Evolutionary conservation across 1,140 invertebrate species (phyloP).

Genomic region (Planococcus citri): DNA sequence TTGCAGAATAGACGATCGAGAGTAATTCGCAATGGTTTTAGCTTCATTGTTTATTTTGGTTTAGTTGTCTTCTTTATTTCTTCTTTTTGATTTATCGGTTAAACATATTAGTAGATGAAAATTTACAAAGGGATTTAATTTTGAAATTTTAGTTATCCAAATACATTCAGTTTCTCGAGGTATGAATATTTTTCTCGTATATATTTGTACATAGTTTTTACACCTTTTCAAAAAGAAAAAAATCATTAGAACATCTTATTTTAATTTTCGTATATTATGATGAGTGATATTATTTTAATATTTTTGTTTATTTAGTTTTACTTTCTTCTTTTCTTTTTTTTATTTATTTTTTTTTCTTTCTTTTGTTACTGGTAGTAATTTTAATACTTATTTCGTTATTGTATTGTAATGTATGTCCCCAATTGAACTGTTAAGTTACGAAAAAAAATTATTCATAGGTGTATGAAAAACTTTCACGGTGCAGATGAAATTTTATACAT

Average conservation of each 20-base stretch:
- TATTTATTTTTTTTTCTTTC: neutral
- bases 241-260: constrained; percentile 4
- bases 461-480: too few species aligned
- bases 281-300: constrained; percentile 19
- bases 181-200: neutral
- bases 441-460: too few species aligned
- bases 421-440: neutral
- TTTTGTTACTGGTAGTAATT: neutral
- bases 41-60: neutral
- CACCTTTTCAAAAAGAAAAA: neutral
- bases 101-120: too few species aligned
- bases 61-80: neutral
- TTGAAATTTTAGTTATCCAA: neutral
- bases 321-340: neutral
- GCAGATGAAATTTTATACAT: too few species aligned
- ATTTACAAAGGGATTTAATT: neutral
- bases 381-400: constrained; percentile 8
- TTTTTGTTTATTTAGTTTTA: constrained; percentile 14
- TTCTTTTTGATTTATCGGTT: neutral
- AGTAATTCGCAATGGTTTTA: neutral
- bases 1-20: constrained; percentile 1
- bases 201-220: constrained; percentile 1
- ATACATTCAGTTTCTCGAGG: neutral
- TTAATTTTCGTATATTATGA: constrained; percentile 16
- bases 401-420: neutral